Evolutionary conservation across 2,797 vertebrate genomes (phyloP).

Genomic region (Microtus obscurus): DNA sequence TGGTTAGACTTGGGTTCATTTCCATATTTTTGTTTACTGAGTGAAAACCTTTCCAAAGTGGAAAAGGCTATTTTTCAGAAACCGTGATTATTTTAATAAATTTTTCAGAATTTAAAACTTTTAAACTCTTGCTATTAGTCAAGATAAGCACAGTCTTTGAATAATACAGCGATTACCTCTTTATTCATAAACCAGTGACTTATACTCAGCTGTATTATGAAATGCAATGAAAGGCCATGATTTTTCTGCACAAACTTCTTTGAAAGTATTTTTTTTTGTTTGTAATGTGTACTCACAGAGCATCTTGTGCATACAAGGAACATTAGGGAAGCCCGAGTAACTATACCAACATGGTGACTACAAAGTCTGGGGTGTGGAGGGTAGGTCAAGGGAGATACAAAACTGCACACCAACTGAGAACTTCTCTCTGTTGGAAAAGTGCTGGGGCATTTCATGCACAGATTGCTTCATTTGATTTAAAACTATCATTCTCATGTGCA

Average conservation of each 20-base stretch:
- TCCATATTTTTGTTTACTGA: conserved; percentile 66
- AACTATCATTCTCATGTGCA: background rate
- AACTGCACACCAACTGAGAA: background rate
- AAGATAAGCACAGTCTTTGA: conserved; percentile 51
- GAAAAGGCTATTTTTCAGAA: conserved; percentile 46
- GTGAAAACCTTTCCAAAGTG: conserved; percentile 56
- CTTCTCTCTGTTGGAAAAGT: background rate
- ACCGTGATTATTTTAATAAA: conserved; percentile 68
- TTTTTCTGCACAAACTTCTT: conserved; percentile 3
- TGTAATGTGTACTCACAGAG: background rate
- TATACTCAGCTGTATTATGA: conserved; percentile 53
- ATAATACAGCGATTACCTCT: conserved; percentile 63
- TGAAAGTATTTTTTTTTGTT: conserved; percentile 1
- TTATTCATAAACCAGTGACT: conserved; percentile 60
- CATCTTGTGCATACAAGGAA: background rate
- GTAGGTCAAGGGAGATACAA: background rate
- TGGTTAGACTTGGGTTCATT: conserved; percentile 65
- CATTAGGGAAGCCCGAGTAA: background rate
- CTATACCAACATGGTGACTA: background rate
- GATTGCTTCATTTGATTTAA: background rate
- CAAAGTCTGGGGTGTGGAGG: background rate
- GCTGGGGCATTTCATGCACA: background rate
- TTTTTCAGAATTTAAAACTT: conserved; percentile 68
- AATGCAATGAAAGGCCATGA: conserved; percentile 42
- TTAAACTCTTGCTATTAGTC: conserved; percentile 31